A percentile compares a stretch with the other conserved stretches of the same genome.
Evolutionary conservation across 2,888 invertebrate species (phyloP).

Genomic region (Brachynemurus nebulosus): DNA sequence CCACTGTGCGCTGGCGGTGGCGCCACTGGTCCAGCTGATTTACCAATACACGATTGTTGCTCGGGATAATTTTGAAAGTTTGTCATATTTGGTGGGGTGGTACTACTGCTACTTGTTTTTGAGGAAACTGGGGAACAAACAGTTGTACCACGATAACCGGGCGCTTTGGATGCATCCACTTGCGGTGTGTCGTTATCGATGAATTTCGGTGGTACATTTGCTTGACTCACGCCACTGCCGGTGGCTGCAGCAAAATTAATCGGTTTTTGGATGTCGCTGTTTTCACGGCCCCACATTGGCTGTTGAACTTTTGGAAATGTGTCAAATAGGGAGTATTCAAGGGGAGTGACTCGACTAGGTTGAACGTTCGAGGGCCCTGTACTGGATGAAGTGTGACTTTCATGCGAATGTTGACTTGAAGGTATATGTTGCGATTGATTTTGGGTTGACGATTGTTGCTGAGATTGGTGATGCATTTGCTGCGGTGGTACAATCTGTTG

Average conservation of each 20-base stretch:
- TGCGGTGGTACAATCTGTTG: constrained; percentile 21
- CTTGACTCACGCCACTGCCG: constrained; percentile 35
- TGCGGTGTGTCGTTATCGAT: constrained; percentile 39
- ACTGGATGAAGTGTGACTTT: constrained; percentile 20
- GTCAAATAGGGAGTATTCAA: constrained; percentile 82
- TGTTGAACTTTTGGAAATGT: constrained; percentile 49
- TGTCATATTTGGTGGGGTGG: constrained; percentile 36
- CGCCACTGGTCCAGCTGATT: constrained; percentile 24
- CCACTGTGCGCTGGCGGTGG: constrained; percentile 25
- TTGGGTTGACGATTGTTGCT: not conserved
- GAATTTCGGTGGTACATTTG: constrained; percentile 32
- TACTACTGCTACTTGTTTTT: constrained; percentile 40
- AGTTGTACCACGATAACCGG: constrained; percentile 71
- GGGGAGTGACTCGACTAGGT: constrained; percentile 31
- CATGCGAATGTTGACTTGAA: constrained; percentile 17
- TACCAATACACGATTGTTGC: constrained; percentile 18
- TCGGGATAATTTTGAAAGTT: constrained; percentile 12
- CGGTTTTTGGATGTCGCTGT: constrained; percentile 38
- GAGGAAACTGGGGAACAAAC: constrained; percentile 64
- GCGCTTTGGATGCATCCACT: constrained; percentile 80
- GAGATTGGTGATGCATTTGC: not conserved
- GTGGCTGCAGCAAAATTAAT: constrained; percentile 62
- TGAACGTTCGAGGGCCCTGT: constrained; percentile 15
- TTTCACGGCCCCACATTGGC: constrained; percentile 45
- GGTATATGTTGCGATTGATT: constrained; percentile 22